Evolutionary conservation across 2,113 vertebrate species (phyloP).

Genomic region (Rhombomys opimus): DNA sequence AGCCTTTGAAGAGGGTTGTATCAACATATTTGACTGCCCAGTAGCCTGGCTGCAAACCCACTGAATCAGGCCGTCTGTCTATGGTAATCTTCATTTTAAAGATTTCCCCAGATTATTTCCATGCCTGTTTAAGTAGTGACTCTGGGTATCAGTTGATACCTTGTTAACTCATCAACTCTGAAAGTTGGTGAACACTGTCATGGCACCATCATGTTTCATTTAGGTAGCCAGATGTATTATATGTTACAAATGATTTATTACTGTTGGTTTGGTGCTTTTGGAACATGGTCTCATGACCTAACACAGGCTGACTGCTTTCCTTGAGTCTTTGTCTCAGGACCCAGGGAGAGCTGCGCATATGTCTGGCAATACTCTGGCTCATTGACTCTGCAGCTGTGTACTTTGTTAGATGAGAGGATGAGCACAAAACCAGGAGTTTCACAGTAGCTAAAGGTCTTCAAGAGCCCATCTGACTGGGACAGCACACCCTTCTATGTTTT

Average conservation of each 20-base stretch:
- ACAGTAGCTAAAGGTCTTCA: neutral
- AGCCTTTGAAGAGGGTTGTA: neutral
- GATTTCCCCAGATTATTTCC: neutral
- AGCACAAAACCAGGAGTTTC: neutral
- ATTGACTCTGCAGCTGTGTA: neutral
- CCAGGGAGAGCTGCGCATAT: neutral
- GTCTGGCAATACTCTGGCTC: neutral
- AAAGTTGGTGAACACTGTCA: slow-evolving; percentile 63
- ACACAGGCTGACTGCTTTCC: neutral
- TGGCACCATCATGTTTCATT: slow-evolving; percentile 38
- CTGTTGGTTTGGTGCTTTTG: neutral
- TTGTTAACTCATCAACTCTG: slow-evolving; percentile 64
- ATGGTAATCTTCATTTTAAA: slow-evolving; percentile 39
- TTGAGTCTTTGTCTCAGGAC: neutral
- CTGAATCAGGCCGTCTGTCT: neutral
- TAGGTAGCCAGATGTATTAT: slow-evolving; percentile 66
- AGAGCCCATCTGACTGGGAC: neutral
- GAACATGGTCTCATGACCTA: neutral
- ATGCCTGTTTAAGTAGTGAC: neutral
- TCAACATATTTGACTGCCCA: neutral
- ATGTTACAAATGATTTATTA: slow-evolving; percentile 21
- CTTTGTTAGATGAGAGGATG: neutral
- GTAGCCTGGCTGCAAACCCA: neutral
- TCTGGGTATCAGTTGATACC: slow-evolving; percentile 59
- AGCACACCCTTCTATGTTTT: neutral